A percentile compares a stretch with the other conserved stretches of the same genome.
Evolutionary conservation across 2,113 vertebrate species (phyloP).

Genomic region (Varanus komodoensis): DNA sequence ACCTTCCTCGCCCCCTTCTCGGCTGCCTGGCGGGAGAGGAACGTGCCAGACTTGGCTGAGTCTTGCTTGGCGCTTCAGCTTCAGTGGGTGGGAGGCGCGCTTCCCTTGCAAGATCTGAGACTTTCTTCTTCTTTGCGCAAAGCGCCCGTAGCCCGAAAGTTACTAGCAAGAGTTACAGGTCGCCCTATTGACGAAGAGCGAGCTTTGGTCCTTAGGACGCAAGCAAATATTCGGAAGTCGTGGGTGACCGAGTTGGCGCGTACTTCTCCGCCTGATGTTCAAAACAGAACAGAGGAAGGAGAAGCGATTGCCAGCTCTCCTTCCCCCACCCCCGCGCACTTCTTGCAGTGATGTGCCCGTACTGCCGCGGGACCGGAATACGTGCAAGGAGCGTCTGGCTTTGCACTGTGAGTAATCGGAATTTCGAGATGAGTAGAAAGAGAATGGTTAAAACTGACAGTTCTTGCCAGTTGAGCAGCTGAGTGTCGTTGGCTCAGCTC

Average conservation of each 20-base stretch:
- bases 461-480: background rate
- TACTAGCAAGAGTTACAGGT: background rate
- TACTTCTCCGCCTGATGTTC: background rate
- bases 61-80: background rate
- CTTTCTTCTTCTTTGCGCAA: background rate
- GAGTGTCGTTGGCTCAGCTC: background rate
- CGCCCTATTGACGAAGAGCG: background rate
- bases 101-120: background rate
- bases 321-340: too few species aligned
- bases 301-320: too few species aligned
- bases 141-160: background rate
- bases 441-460: background rate
- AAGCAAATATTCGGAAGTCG: background rate
- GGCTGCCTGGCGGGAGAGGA: background rate
- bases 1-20: background rate
- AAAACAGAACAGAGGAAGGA: background rate
- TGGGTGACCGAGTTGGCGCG: background rate
- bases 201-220: background rate
- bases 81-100: background rate
- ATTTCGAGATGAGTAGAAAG: background rate
- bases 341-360: too few species aligned
- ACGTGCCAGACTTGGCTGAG: background rate
- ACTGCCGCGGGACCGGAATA: background rate
- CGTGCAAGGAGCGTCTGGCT: background rate
- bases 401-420: background rate